Evolutionary conservation across 2,888 invertebrate genomes (phyloP).

Genomic region (Pseudoips prasinana): DNA sequence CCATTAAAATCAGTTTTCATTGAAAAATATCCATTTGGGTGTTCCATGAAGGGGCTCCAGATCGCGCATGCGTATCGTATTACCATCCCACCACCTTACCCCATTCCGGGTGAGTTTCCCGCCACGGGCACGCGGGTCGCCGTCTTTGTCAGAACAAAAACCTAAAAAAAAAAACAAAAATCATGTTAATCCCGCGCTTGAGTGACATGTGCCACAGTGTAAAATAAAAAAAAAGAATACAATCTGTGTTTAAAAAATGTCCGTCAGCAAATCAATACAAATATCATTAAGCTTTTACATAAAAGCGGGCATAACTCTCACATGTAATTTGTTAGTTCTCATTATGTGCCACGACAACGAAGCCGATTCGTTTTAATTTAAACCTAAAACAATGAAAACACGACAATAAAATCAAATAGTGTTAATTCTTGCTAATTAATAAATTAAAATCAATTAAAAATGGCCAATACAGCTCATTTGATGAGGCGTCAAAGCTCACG

Average conservation of each 20-base stretch:
- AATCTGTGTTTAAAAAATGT: constrained; percentile 40
- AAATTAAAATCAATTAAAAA: constrained; percentile 54
- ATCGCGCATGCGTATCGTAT: constrained; percentile 56
- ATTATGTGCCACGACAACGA: constrained; percentile 71
- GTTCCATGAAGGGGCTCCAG: constrained; percentile 19
- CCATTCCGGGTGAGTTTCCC: constrained; percentile 47
- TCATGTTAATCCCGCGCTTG: constrained; percentile 9
- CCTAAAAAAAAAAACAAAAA: constrained; percentile 18
- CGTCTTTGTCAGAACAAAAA: constrained; percentile 31
- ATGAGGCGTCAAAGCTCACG: constrained; percentile 94
- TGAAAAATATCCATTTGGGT: constrained; percentile 37
- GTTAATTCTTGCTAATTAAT: constrained; percentile 18
- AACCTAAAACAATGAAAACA: constrained; percentile 37
- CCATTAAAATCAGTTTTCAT: constrained; percentile 34
- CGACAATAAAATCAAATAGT: constrained; percentile 35
- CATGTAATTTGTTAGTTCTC: constrained; percentile 52
- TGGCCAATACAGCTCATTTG: constrained; percentile 96
- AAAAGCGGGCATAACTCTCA: constrained; percentile 41
- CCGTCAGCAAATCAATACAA: constrained; percentile 40
- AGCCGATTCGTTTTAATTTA: constrained; percentile 51
- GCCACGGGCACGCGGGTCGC: constrained; percentile 51
- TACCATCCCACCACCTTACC: constrained; percentile 31
- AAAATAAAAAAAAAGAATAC: not conserved
- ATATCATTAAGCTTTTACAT: constrained; percentile 31
- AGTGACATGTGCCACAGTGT: not conserved